Base-by-base conservation (phyloP, 1,140 invertebrate genomes). In the Drosophila watanabei region DNA sequence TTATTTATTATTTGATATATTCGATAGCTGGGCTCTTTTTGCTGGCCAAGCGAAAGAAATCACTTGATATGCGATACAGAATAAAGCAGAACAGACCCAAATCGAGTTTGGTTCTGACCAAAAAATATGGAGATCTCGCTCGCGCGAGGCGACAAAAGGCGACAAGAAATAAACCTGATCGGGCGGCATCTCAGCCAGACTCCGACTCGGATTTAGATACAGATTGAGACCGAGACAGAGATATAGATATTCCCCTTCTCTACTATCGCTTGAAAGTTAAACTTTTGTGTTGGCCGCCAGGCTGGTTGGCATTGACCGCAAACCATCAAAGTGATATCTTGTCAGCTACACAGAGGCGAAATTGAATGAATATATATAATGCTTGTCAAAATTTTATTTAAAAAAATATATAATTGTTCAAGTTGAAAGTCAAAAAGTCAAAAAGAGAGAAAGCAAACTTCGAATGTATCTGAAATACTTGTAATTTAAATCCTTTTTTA, bases 301-400 rank as follows among this genome's bases (percentile, higher is more conserved):
- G 76, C 83, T 54, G 46, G 87, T 92, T 80, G 86, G 77, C 89
- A 92, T 90, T 92, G 89, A 92, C 89, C 89, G 89, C 82, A 92
- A 92, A 91, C 76, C 51, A 61, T 64, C 70, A 57, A 76, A 66
- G 68, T 46, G 57, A 62, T 63, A 58, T 79, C 57, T 79, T 45
- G 65, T 46, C 60, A 64, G 30, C 37, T 64, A 57, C 54, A 57
- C 54, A 39, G 33, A 28, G 10, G 14, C 11, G 4, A 54, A 33
- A 52, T 33, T 0, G 8, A 13, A 18, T 10, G 3, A 33, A 32
- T 33, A 51, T n/a, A 0, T 10, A 10, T 4, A n/a, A 5, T 5
- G 5, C 4, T 0, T n/a, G 24, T 10, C 8, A 30, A 5, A n/a
- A n/a, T 28, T 4, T 10, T 9, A n/a, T 30, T 28, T 51, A 10